These are phyloP conservation scores for Polia nebulosa DNA, from an alignment of 2,888 invertebrate species.

Conservation along the genomic window DNA sequence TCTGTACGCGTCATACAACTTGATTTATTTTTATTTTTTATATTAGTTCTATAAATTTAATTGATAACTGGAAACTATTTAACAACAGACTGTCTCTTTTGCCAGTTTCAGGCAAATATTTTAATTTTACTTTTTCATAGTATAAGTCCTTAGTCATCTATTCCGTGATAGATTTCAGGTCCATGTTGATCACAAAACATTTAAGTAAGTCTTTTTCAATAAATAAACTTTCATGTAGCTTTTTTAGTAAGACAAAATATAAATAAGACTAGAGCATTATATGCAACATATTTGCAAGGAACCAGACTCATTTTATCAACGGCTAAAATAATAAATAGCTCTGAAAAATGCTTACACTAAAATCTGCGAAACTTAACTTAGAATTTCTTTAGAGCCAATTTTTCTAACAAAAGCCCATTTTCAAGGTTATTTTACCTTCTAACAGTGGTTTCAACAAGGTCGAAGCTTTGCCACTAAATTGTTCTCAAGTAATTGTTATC, in stretches of 20 bases:
- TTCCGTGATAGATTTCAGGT: slow-evolving; percentile 14
- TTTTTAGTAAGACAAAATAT: slow-evolving; percentile 18
- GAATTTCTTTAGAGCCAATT: slow-evolving; percentile 8
- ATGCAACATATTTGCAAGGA: slow-evolving; percentile 44
- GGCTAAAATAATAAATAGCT: slow-evolving; percentile 29
- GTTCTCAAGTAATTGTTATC: slow-evolving; percentile 40
- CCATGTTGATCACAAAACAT: slow-evolving; percentile 3
- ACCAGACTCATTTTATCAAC: slow-evolving; percentile 28
- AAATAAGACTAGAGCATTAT: slow-evolving; percentile 43
- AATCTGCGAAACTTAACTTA: slow-evolving; percentile 11
- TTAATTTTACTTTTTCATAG: background rate
- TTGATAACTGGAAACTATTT: slow-evolving; percentile 21
- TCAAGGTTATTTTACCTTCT: slow-evolving; percentile 38
- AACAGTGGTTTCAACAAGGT: slow-evolving; percentile 54
- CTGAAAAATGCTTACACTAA: background rate
- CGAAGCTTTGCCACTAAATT: slow-evolving; percentile 42
- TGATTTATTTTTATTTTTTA: slow-evolving; percentile 2
- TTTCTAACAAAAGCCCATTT: slow-evolving; percentile 22
- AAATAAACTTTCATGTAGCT: slow-evolving; percentile 32
- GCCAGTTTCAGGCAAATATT: slow-evolving; percentile 8
- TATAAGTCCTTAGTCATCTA: slow-evolving; percentile 5
- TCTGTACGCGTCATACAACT: slow-evolving; percentile 7
- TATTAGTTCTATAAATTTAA: slow-evolving; percentile 1
- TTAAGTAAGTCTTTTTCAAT: background rate
- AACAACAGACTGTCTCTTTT: slow-evolving; percentile 7